Conservation (phyloP, 2,888 invertebrate genomes). For the Hipparchia semele region DNA sequence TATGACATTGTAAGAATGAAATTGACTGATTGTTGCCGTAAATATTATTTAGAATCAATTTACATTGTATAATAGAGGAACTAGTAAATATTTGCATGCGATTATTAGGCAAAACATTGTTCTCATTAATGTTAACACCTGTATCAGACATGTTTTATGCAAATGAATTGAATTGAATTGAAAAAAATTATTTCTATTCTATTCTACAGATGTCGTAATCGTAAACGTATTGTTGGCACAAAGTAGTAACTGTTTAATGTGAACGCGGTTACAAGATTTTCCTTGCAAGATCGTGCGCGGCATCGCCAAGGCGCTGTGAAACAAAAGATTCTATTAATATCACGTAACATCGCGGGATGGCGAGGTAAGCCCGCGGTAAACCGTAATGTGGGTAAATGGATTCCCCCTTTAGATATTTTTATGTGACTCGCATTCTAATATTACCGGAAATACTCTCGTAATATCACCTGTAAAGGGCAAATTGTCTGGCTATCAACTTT, state of each 20-base stretch:
- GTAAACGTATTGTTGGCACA: not conserved
- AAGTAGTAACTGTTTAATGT: not conserved
- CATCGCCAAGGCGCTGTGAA: not conserved
- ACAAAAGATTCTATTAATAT: constrained; percentile 13
- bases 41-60: too few relatives aligned
- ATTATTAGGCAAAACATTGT: too few relatives aligned
- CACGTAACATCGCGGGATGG: constrained; percentile 5
- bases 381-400: constrained; percentile 13
- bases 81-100: too few relatives aligned
- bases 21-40: too few relatives aligned
- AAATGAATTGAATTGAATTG: too few relatives aligned
- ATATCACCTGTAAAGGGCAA: too few relatives aligned
- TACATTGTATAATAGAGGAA: too few relatives aligned
- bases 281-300: constrained; percentile 11
- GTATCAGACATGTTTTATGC: too few relatives aligned
- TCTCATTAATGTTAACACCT: too few relatives aligned
- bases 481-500: too few relatives aligned
- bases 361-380: constrained; percentile 16
- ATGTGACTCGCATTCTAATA: not conserved
- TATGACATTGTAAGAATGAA: too few relatives aligned
- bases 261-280: constrained; percentile 8
- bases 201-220: not conserved
- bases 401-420: constrained; percentile 6
- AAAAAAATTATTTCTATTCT: too few relatives aligned
- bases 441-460: not conserved